phyloP scores from a whole-genome alignment of 2,797 vertebrate species.

The Danio choprae region DNA sequence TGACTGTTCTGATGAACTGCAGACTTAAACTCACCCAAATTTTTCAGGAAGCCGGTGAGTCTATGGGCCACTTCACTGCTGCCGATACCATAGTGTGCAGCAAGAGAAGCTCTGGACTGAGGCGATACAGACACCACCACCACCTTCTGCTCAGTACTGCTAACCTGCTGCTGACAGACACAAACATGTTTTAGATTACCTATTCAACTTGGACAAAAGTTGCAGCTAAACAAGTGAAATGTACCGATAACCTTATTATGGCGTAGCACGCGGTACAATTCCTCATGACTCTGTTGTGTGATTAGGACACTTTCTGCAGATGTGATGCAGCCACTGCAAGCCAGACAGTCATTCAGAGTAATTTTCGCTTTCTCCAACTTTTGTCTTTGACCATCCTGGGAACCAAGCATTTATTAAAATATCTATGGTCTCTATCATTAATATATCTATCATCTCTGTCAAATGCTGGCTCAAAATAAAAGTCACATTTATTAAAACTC shows the following conservation, averaged over 20 bases:
- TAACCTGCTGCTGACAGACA: conserved; percentile 66
- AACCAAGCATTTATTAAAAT: conserved; percentile 28
- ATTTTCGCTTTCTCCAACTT: conserved; percentile 94
- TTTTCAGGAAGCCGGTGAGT: conserved; percentile 88
- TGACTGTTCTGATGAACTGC: background rate
- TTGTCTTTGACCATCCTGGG: conserved; percentile 84
- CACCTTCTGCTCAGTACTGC: conserved; percentile 75
- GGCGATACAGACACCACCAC: conserved; percentile 92
- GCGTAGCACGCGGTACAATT: conserved; percentile 84
- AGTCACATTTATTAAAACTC: conserved; percentile 11
- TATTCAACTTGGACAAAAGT: background rate
- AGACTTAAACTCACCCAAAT: conserved; percentile 68
- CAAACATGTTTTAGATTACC: conserved; percentile 19
- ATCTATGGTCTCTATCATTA: background rate
- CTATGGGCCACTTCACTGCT: conserved; percentile 84
- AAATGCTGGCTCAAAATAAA: background rate
- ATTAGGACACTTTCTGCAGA: conserved; percentile 94
- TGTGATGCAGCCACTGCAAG: conserved; percentile 96
- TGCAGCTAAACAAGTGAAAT: background rate
- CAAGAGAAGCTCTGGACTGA: conserved; percentile 91
- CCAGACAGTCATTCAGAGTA: conserved; percentile 92
- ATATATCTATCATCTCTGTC: background rate
- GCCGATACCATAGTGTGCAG: conserved; percentile 81
- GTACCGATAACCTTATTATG: conserved; percentile 83
- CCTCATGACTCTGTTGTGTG: conserved; percentile 92